Percentiles rank a stretch among this genome's conserved stretches.
These are phyloP conservation scores for Alethe castanea DNA, from an alignment of 2,113 vertebrate species.

Conservation along the genomic window DNA sequence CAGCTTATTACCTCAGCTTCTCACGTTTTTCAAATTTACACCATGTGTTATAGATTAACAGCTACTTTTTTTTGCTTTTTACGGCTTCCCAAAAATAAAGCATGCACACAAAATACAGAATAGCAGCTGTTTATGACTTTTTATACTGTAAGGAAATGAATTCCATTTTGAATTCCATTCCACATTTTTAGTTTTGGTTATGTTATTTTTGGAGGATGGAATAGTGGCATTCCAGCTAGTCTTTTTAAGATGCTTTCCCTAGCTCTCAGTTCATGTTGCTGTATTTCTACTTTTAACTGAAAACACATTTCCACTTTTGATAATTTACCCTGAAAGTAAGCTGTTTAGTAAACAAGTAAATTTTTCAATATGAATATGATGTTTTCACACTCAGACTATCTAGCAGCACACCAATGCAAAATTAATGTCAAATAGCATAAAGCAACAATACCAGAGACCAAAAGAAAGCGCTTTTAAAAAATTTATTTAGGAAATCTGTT, in stretches of 20 bases:
- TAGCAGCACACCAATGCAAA: background rate
- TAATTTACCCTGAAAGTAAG: background rate
- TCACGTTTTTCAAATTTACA: background rate
- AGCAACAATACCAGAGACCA: background rate
- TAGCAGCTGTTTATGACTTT: slow-evolving; percentile 53
- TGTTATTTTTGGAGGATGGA: slow-evolving; percentile 60
- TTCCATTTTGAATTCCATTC: slow-evolving; percentile 63
- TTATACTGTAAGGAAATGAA: slow-evolving; percentile 54
- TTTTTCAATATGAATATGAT: background rate
- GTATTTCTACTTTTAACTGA: slow-evolving; percentile 17
- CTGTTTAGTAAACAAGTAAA: background rate
- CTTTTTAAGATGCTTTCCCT: slow-evolving; percentile 30
- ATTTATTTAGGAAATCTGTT: background rate
- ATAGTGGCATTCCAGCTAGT: slow-evolving; percentile 30
- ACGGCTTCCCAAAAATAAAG: slow-evolving; percentile 17
- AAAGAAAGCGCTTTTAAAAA: background rate
- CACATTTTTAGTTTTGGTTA: slow-evolving; percentile 60
- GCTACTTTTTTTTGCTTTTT: slow-evolving; percentile 23
- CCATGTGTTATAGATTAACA: slow-evolving; percentile 23
- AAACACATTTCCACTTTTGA: background rate
- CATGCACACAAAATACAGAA: slow-evolving; percentile 36
- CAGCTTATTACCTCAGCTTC: slow-evolving; percentile 17
- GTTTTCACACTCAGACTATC: background rate
- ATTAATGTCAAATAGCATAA: background rate
- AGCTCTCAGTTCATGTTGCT: slow-evolving; percentile 11